Conservation (phyloP, 2,113 vertebrate species). For the Microtus pennsylvanicus region DNA sequence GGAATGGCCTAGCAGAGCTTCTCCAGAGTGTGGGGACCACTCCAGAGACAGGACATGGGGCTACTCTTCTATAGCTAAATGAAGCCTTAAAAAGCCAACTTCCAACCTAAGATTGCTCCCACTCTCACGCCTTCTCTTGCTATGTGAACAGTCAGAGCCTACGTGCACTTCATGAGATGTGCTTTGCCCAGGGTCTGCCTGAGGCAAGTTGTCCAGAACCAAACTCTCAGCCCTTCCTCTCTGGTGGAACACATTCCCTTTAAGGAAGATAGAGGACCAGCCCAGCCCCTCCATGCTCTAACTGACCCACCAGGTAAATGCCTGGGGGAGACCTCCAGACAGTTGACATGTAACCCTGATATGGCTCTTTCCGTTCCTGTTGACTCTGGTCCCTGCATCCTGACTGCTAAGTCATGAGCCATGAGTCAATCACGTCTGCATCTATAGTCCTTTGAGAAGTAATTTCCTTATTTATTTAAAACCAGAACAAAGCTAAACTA, state of each 20-base stretch:
- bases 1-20: accelerated
- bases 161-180: background rate
- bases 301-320: background rate
- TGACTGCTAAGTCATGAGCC: background rate
- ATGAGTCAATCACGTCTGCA: accelerated
- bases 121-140: accelerated
- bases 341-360: background rate
- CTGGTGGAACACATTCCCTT: background rate
- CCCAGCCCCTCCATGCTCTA: accelerated
- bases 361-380: background rate
- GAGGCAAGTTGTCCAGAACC: background rate
- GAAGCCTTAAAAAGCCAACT: background rate
- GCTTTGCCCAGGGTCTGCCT: background rate
- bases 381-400: accelerated
- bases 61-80: background rate
- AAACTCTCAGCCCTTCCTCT: background rate
- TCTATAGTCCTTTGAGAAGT: background rate
- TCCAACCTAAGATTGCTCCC: accelerated
- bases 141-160: background rate
- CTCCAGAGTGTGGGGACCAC: background rate
- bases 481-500: background rate
- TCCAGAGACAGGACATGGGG: background rate
- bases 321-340: accelerated
- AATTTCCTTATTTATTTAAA: background rate
- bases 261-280: background rate